Evolutionary conservation across 2,888 invertebrate species (phyloP).

Genomic region (Eulithis testata): DNA sequence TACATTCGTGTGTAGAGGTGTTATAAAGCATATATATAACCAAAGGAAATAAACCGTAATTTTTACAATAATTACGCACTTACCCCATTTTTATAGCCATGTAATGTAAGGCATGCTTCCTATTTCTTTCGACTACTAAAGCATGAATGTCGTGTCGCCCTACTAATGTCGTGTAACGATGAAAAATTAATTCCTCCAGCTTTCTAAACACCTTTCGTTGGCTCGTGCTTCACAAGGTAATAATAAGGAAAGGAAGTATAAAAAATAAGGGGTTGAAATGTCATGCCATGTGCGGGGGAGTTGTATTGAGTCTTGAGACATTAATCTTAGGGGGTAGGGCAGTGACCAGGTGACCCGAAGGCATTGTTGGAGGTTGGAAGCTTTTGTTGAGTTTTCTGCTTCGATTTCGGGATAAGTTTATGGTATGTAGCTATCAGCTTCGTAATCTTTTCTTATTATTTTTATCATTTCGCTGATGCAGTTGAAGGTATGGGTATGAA

Average conservation of each 20-base stretch:
- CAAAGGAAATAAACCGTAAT: too few relatives aligned
- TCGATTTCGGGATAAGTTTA: background rate
- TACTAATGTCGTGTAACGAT: conserved; percentile 30
- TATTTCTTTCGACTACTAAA: conserved; percentile 4
- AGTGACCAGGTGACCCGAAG: conserved; percentile 71
- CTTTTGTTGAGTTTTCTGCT: conserved; percentile 17
- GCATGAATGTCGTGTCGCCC: conserved; percentile 29
- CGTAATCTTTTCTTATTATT: background rate
- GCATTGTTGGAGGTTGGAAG: conserved; percentile 35
- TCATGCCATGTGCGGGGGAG: conserved; percentile 78
- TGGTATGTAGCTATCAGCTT: background rate
- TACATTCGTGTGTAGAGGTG: too few relatives aligned
- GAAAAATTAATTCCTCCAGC: conserved; percentile 63
- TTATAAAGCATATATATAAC: too few relatives aligned
- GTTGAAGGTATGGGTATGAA: too few relatives aligned
- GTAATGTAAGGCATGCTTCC: background rate
- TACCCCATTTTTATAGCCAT: background rate
- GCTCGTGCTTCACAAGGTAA: conserved; percentile 73
- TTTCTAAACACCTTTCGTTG: conserved; percentile 78
- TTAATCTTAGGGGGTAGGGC: conserved; percentile 70
- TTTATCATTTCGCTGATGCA: too few relatives aligned
- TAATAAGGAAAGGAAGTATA: conserved; percentile 73
- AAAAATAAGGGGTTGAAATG: conserved; percentile 67
- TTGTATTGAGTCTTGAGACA: conserved; percentile 61
- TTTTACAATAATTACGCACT: too few relatives aligned